These are phyloP conservation scores for Rosalia funebris DNA, from an alignment of 2,888 invertebrate species.

Conservation along the genomic window DNA sequence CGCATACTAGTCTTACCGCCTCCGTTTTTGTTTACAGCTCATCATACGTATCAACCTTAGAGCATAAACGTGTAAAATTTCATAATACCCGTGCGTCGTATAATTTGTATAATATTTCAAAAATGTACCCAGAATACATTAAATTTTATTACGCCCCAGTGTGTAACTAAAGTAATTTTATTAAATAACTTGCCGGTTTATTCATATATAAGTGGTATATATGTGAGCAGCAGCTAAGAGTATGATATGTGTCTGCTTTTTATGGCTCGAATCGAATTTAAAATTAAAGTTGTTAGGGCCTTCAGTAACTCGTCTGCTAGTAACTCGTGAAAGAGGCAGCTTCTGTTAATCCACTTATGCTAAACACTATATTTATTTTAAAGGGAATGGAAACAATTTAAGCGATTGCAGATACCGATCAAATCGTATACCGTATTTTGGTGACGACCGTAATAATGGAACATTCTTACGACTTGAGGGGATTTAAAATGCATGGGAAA, in stretches of 20 bases:
- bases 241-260: constrained; percentile 7
- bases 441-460: too few relatives aligned
- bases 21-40: neutral
- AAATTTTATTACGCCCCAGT: constrained; percentile 24
- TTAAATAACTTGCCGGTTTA: constrained; percentile 22
- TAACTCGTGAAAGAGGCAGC: constrained; percentile 14
- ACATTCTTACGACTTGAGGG: too few relatives aligned
- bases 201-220: constrained; percentile 5
- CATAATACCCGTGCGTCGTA: neutral
- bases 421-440: too few relatives aligned
- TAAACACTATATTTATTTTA: constrained; percentile 9
- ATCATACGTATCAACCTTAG: neutral
- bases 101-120: constrained; percentile 6
- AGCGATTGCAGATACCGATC: too few relatives aligned
- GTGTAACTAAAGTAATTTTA: constrained; percentile 22
- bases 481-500: too few relatives aligned
- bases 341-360: constrained; percentile 11
- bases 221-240: constrained; percentile 6
- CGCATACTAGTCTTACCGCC: neutral
- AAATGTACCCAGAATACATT: constrained; percentile 9
- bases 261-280: constrained; percentile 25
- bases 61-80: constrained; percentile 1
- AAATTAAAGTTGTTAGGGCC: constrained; percentile 19
- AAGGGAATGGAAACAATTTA: too few relatives aligned
- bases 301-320: neutral